These are phyloP conservation scores for Hartigia nigra DNA, from an alignment of 2,888 invertebrate genomes.

Conservation along the genomic window DNA sequence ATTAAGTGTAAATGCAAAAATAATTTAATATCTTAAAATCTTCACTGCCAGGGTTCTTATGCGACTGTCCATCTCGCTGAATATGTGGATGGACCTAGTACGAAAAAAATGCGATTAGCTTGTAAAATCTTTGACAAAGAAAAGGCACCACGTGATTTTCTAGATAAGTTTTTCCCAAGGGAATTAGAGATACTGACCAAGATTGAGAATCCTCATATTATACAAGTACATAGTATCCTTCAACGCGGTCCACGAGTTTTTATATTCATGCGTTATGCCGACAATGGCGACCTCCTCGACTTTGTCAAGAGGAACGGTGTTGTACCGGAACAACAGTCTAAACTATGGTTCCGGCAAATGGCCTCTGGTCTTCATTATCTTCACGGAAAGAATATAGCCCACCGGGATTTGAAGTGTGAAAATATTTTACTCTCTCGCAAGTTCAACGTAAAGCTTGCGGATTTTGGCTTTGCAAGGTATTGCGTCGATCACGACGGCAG, in stretches of 20 bases:
- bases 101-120: slow-evolving; percentile 81
- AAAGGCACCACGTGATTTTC: slow-evolving; percentile 89
- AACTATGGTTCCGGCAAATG: slow-evolving; percentile 89
- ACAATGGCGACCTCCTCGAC: slow-evolving; percentile 89
- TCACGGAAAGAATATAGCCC: slow-evolving; percentile 86
- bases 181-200: slow-evolving; percentile 90
- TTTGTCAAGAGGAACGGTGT: slow-evolving; percentile 83
- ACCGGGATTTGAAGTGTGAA: slow-evolving; percentile 94
- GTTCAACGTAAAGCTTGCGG: slow-evolving; percentile 91
- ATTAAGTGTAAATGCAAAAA: neutral
- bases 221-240: slow-evolving; percentile 88
- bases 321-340: slow-evolving; percentile 82
- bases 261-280: slow-evolving; percentile 92
- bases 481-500: slow-evolving; percentile 79
- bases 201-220: slow-evolving; percentile 91
- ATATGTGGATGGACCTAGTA: slow-evolving; percentile 78
- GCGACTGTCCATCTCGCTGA: slow-evolving; percentile 90
- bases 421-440: slow-evolving; percentile 86
- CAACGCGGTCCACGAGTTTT: slow-evolving; percentile 86
- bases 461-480: slow-evolving; percentile 93
- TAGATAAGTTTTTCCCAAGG: slow-evolving; percentile 92
- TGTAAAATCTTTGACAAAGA: slow-evolving; percentile 93
- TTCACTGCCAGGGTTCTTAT: slow-evolving; percentile 80
- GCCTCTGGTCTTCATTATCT: slow-evolving; percentile 85
- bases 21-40: neutral